Conservation (phyloP, 2,888 invertebrate species). For the Athalia circularis region DNA sequence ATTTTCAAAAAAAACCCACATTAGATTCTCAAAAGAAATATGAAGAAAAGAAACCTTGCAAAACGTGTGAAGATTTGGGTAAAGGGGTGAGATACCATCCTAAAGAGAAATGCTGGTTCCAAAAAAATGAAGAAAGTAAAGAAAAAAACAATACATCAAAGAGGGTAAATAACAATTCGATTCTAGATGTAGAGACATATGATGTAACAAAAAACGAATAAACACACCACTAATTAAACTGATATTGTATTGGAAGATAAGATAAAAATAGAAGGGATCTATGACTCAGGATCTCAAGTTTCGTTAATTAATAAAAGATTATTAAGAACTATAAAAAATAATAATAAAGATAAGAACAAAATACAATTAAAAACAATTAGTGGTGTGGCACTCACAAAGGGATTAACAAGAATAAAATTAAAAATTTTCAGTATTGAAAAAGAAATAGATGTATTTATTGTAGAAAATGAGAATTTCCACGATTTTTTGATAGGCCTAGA, state of each 20-base stretch:
- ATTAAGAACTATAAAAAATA: slow-evolving; percentile 44
- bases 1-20: slow-evolving; percentile 45
- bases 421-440: slow-evolving; percentile 50
- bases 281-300: slow-evolving; percentile 53
- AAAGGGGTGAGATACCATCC: slow-evolving; percentile 42
- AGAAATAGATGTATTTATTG: slow-evolving; percentile 50
- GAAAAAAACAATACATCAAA: slow-evolving; percentile 3
- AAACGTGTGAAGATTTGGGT: slow-evolving; percentile 40
- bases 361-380: slow-evolving; percentile 50
- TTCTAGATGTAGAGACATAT: slow-evolving; percentile 26
- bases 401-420: slow-evolving; percentile 48
- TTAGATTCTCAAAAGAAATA: slow-evolving; percentile 51
- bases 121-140: slow-evolving; percentile 22
- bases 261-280: slow-evolving; percentile 47
- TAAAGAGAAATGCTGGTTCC: slow-evolving; percentile 36
- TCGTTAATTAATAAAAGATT: slow-evolving; percentile 53
- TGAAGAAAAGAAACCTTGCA: slow-evolving; percentile 36
- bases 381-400: slow-evolving; percentile 50
- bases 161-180: slow-evolving; percentile 38
- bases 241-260: slow-evolving; percentile 48
- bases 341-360: slow-evolving; percentile 33
- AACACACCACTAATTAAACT: slow-evolving; percentile 52
- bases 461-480: slow-evolving; percentile 50
- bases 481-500: slow-evolving; percentile 51
- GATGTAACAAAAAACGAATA: slow-evolving; percentile 48